phyloP scores from a whole-genome alignment of 2,113 vertebrate species.

The Ariopsis seemanni region DNA sequence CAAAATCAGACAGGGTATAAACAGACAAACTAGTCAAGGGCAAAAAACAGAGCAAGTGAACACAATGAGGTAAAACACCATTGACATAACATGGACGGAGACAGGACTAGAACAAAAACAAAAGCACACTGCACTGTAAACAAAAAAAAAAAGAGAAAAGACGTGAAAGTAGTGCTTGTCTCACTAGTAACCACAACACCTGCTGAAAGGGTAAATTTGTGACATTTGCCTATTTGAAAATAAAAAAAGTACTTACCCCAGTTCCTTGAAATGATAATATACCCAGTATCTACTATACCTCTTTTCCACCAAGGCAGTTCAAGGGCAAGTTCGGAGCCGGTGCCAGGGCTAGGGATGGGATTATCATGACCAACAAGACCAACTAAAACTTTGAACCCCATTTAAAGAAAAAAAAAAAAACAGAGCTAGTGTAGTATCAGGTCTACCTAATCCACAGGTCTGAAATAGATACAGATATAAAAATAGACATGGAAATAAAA shows the following conservation, averaged over 20 bases:
- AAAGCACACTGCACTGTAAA: background rate
- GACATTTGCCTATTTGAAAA: background rate
- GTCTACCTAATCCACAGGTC: too few species aligned
- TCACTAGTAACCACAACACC: background rate
- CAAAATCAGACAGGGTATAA: background rate
- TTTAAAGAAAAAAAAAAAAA: too few species aligned
- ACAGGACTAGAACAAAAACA: background rate
- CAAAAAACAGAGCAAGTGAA: background rate
- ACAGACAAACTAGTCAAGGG: background rate
- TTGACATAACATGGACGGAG: background rate
- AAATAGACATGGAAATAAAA: too few species aligned
- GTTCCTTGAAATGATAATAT: background rate
- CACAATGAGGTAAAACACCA: background rate
- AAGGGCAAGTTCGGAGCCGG: too few species aligned
- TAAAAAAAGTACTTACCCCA: background rate
- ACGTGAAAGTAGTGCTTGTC: background rate
- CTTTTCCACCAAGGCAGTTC: too few species aligned
- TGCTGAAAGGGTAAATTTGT: background rate
- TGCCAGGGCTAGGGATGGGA: too few species aligned
- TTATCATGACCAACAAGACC: too few species aligned
- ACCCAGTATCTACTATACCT: background rate
- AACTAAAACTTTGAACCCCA: too few species aligned
- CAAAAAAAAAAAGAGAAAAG: background rate
- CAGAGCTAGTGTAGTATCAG: too few species aligned
- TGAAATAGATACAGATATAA: too few species aligned